Percentiles rank a stretch among this genome's conserved stretches.
Evolutionary conservation across 1,140 invertebrate genomes (phyloP).

Genomic region (Ptiloglossa arizonensis): DNA sequence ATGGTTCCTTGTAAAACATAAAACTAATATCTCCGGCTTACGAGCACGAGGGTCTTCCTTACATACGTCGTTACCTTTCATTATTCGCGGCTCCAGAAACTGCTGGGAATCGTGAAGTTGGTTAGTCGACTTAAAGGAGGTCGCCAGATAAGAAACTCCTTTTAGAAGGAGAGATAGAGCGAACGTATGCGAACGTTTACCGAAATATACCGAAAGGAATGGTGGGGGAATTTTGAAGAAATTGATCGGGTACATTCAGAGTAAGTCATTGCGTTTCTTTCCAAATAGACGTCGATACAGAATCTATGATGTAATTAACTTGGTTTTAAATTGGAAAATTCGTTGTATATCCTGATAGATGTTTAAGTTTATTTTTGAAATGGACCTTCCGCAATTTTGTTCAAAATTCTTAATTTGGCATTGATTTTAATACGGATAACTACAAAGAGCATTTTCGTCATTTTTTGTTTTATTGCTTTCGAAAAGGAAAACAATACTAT

Average conservation of each 20-base stretch:
- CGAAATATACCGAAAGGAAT: too few species aligned
- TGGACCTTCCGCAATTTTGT: too few species aligned
- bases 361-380: too few species aligned
- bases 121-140: constrained; percentile 1
- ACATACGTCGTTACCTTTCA: constrained; percentile 9
- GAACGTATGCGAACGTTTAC: neutral
- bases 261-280: too few species aligned
- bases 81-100: constrained; percentile 8
- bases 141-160: constrained; percentile 11
- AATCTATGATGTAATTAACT: neutral
- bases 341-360: too few species aligned
- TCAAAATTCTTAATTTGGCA: too few species aligned
- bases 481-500: too few species aligned
- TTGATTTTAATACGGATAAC: too few species aligned
- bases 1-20: constrained; percentile 41
- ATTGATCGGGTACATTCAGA: neutral
- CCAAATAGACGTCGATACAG: too few species aligned
- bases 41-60: neutral
- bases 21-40: constrained; percentile 29
- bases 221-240: neutral
- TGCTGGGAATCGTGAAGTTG: constrained; percentile 4
- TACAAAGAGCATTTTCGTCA: too few species aligned
- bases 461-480: too few species aligned
- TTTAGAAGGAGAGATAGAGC: neutral
- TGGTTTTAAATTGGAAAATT: too few species aligned